phyloP scores from a whole-genome alignment of 2,888 invertebrate species.

The Polymixis lichenea region DNA sequence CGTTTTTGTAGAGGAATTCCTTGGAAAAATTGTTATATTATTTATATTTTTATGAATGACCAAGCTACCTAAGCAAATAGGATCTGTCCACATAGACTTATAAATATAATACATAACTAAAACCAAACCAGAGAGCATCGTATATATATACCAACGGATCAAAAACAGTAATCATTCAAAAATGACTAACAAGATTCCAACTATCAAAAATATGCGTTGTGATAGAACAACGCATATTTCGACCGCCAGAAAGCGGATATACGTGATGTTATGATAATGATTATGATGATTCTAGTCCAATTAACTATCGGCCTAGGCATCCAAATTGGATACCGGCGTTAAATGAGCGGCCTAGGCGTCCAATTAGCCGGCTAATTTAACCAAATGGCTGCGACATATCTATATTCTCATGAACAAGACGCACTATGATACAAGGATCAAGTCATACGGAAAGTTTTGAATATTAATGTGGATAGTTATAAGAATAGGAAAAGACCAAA shows the following conservation, averaged over 20 bases:
- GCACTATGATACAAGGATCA: too few relatives aligned
- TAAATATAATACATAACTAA: too few relatives aligned
- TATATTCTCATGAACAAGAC: too few relatives aligned
- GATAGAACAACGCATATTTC: too few relatives aligned
- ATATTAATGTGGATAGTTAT: not conserved
- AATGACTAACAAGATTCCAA: not conserved
- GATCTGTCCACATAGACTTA: not conserved
- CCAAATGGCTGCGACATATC: too few relatives aligned
- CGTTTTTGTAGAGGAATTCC: slow-evolving; percentile 1
- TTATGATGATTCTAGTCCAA: too few relatives aligned
- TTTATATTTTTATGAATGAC: not conserved
- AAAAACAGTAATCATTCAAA: not conserved
- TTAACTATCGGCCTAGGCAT: too few relatives aligned
- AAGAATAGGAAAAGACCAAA: not conserved
- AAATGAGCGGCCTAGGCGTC: too few relatives aligned
- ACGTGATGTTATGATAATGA: too few relatives aligned
- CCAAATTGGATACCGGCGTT: too few relatives aligned
- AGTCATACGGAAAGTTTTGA: not conserved
- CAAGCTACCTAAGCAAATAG: not conserved
- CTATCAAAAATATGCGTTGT: not conserved
- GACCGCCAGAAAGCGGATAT: not conserved
- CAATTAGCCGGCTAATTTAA: too few relatives aligned
- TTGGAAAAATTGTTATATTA: not conserved
- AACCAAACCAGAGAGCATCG: not conserved
- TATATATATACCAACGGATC: not conserved